Percentiles rank a stretch among this genome's conserved stretches.
Evolutionary conservation across 1,140 invertebrate species (phyloP).

Genomic region (Magallana gigas): DNA sequence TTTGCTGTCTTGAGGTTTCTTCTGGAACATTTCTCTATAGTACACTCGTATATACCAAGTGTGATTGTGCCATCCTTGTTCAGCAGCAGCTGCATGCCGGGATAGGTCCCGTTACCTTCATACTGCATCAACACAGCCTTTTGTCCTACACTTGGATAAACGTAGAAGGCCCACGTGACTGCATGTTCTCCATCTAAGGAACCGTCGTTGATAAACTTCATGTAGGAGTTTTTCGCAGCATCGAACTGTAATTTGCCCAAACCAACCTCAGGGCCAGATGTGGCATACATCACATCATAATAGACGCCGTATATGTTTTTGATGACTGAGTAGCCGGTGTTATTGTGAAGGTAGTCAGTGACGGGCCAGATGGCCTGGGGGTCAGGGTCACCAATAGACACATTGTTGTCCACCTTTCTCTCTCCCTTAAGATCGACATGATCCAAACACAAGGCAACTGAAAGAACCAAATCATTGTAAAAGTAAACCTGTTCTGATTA

Average conservation of each 20-base stretch:
- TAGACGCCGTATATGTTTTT: slow-evolving; percentile 15
- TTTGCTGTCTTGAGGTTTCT: not conserved
- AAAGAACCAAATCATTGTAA: not conserved
- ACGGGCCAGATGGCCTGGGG: slow-evolving; percentile 14
- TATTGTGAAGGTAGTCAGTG: not conserved
- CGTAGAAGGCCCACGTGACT: slow-evolving; percentile 31
- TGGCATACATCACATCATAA: not conserved
- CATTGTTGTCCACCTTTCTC: slow-evolving; percentile 18
- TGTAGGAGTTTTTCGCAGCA: not conserved
- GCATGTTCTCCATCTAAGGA: slow-evolving; percentile 7
- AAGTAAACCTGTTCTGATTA: too few relatives aligned
- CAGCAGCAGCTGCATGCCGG: slow-evolving; percentile 5
- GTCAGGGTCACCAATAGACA: not conserved
- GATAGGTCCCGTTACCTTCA: not conserved
- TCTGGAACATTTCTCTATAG: not conserved
- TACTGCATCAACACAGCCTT: slow-evolving; percentile 25
- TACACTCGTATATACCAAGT: slow-evolving; percentile 1
- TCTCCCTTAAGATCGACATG: not conserved
- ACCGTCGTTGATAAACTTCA: slow-evolving; percentile 1
- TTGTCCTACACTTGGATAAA: not conserved
- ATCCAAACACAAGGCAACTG: not conserved
- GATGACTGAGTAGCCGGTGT: not conserved
- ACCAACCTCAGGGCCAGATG: not conserved
- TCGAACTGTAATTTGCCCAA: not conserved
- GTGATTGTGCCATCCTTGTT: not conserved